Evolutionary conservation across 2,797 vertebrate species (phyloP).

Genomic region (Coluber constrictor): DNA sequence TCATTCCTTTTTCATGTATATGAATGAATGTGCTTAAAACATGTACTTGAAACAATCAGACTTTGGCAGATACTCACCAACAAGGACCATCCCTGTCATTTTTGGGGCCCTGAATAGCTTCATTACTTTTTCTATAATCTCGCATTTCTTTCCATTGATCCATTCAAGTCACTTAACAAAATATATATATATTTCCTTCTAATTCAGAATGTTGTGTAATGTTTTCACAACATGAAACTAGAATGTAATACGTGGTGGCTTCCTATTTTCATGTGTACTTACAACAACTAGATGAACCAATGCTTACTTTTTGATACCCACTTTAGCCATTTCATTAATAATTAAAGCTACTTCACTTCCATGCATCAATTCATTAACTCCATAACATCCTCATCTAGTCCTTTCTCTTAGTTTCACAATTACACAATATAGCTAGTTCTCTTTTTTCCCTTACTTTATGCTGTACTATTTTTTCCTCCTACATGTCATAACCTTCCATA

Average conservation of each 20-base stretch:
- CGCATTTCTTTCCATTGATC: not conserved
- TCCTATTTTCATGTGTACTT: not conserved
- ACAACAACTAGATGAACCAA: not conserved
- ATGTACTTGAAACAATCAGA: not conserved
- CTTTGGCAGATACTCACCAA: not conserved
- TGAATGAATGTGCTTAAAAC: not conserved
- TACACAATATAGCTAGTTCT: not conserved
- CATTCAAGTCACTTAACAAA: not conserved
- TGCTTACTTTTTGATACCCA: not conserved
- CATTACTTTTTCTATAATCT: not conserved
- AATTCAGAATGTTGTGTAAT: not conserved
- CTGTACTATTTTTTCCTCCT: not conserved
- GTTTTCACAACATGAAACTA: not conserved
- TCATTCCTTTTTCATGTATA: not conserved
- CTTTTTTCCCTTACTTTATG: not conserved
- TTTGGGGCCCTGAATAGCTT: not conserved
- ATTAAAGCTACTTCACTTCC: not conserved
- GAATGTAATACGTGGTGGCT: not conserved
- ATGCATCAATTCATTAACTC: not conserved
- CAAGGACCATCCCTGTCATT: not conserved
- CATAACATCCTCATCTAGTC: not conserved
- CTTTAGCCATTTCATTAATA: not conserved
- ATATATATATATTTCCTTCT: not conserved
- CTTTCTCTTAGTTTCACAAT: not conserved
- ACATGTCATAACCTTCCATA: not conserved